Evolutionary conservation across 2,888 invertebrate species (phyloP).

Genomic region (Tenthredo notha): DNA sequence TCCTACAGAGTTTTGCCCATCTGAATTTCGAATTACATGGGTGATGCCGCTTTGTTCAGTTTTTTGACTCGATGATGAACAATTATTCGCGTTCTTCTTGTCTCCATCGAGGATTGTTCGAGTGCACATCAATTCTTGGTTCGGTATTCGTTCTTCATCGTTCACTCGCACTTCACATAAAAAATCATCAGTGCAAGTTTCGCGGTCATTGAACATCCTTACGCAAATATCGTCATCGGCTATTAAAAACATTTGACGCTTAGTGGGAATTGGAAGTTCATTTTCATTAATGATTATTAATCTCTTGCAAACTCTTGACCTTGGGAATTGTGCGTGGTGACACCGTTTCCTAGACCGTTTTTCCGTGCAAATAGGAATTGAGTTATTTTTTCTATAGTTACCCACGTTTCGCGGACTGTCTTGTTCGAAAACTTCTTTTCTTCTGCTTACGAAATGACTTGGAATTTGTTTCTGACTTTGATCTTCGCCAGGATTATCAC

Average conservation of each 20-base stretch:
- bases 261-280: not conserved
- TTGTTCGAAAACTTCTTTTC: not conserved
- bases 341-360: not conserved
- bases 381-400: not conserved
- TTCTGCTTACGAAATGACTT: not conserved
- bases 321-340: not conserved
- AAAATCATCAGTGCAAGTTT: constrained; percentile 11
- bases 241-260: constrained; percentile 1
- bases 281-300: constrained; percentile 14
- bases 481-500: not conserved
- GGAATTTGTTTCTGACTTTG: not conserved
- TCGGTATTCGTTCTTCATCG: not conserved
- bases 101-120: not conserved
- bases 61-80: not conserved
- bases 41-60: not conserved
- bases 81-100: not conserved
- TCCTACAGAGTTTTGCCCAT: not conserved
- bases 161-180: not conserved
- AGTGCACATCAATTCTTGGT: not conserved
- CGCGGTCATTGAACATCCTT: constrained; percentile 6
- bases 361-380: not conserved
- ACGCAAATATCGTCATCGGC: constrained; percentile 13
- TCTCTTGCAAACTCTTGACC: not conserved
- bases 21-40: not conserved
- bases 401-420: not conserved